Percentiles rank a stretch among this genome's conserved stretches.
These are phyloP conservation scores for Zaprionus kolodkinae DNA, from an alignment of 1,140 invertebrate species.

Conservation along the genomic window DNA sequence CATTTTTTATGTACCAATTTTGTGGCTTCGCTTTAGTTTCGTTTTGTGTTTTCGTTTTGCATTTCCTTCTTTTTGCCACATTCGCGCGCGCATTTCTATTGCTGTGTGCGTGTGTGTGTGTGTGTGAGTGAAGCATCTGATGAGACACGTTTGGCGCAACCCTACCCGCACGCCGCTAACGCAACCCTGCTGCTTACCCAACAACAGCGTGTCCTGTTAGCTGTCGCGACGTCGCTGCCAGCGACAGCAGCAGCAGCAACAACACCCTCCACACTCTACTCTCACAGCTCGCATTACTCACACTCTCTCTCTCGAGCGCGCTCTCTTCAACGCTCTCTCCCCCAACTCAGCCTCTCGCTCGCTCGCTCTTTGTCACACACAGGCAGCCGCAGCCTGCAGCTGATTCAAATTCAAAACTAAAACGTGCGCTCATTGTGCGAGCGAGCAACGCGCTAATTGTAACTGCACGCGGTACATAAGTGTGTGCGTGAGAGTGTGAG, in stretches of 20 bases:
- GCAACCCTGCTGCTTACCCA: constrained; percentile 12
- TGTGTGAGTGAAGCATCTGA: constrained; percentile 28
- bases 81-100: constrained; percentile 7
- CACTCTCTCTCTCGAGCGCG: not conserved
- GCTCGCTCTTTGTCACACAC: not conserved
- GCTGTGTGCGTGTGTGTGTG: not conserved
- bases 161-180: constrained; percentile 22
- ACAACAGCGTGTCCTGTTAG: constrained; percentile 33
- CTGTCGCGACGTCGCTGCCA: constrained; percentile 21
- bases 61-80: not conserved
- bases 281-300: not conserved
- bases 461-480: constrained; percentile 27
- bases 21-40: constrained; percentile 3
- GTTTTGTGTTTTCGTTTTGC: constrained; percentile 5
- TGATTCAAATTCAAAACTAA: constrained; percentile 14
- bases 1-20: constrained; percentile 9
- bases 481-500: not conserved
- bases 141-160: constrained; percentile 40
- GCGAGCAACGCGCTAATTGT: constrained; percentile 57
- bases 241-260: constrained; percentile 18
- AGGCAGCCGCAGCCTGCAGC: not conserved
- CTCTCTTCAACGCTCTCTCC: not conserved
- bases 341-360: not conserved
- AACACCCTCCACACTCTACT: constrained; percentile 15
- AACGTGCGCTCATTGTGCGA: constrained; percentile 33